Percentiles rank a stretch among this genome's conserved stretches.
These are phyloP conservation scores for Teleiodes luculella DNA, from an alignment of 2,888 invertebrate species.

Conservation along the genomic window DNA sequence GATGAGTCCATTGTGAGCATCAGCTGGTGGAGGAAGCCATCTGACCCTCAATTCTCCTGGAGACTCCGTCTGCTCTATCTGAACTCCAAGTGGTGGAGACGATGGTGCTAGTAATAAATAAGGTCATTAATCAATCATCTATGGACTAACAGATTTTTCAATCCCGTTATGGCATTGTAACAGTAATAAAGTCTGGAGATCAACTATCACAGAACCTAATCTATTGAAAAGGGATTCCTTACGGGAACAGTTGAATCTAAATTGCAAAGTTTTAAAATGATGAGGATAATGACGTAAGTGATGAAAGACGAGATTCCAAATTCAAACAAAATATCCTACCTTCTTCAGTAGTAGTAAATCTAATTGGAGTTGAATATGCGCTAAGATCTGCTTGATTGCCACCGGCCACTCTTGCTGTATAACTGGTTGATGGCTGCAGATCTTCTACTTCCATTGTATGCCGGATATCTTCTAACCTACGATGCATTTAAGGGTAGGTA, in stretches of 20 bases:
- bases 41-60: slow-evolving; percentile 66
- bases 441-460: slow-evolving; percentile 63
- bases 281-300: too few species aligned
- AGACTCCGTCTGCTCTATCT: slow-evolving; percentile 63
- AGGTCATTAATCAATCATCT: not conserved
- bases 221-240: too few species aligned
- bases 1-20: slow-evolving; percentile 66
- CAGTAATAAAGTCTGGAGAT: too few species aligned
- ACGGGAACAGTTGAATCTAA: too few species aligned
- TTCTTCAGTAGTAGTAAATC: slow-evolving; percentile 72
- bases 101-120: slow-evolving; percentile 51
- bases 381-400: slow-evolving; percentile 71
- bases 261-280: not conserved
- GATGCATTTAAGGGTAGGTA: not conserved
- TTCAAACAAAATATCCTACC: too few species aligned
- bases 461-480: slow-evolving; percentile 61
- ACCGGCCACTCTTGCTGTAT: slow-evolving; percentile 65
- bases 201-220: too few species aligned
- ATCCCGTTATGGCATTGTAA: too few species aligned
- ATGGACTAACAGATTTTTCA: too few species aligned
- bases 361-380: slow-evolving; percentile 58
- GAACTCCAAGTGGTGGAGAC: slow-evolving; percentile 66
- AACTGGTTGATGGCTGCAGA: slow-evolving; percentile 62
- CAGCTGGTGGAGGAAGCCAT: slow-evolving; percentile 70
- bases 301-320: too few species aligned